A percentile compares a stretch with the other conserved stretches of the same genome.
Conservation (phyloP, 2,113 vertebrate species). For the Mormyrus lacerda region DNA sequence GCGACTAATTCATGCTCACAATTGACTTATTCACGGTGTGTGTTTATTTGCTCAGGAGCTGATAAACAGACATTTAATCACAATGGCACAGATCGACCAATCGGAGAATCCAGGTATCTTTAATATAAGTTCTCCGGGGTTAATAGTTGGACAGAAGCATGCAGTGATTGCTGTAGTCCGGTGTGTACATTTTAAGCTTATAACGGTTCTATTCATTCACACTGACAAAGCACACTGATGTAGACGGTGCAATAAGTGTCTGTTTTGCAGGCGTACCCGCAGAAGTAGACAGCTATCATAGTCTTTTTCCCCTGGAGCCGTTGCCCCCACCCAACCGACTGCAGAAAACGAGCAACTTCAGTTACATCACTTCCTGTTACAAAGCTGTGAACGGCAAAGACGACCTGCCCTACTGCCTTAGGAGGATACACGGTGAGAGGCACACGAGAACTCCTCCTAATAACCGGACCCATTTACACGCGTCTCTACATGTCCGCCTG, state of each 20-base stretch:
- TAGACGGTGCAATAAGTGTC: neutral
- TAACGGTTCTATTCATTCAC: neutral
- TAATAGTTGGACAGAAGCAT: neutral
- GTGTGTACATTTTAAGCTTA: neutral
- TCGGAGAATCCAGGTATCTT: slow-evolving; percentile 87
- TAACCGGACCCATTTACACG: neutral
- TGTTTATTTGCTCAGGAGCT: slow-evolving; percentile 72
- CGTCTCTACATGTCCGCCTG: neutral
- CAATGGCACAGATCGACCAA: slow-evolving; percentile 98
- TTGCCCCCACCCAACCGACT: slow-evolving; percentile 89
- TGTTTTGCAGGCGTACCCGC: slow-evolving; percentile 75
- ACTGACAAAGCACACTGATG: neutral
- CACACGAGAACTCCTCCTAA: neutral
- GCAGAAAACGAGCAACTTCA: slow-evolving; percentile 98
- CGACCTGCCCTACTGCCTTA: slow-evolving; percentile 95
- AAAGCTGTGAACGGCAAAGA: slow-evolving; percentile 99
- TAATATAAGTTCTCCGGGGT: neutral
- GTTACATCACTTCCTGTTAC: slow-evolving; percentile 96
- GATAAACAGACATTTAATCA: slow-evolving; percentile 97
- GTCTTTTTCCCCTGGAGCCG: slow-evolving; percentile 92
- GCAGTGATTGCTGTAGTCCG: neutral
- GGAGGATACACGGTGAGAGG: slow-evolving; percentile 89
- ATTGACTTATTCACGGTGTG: slow-evolving; percentile 8
- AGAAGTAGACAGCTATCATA: slow-evolving; percentile 98
- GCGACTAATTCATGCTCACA: neutral